phyloP scores from a whole-genome alignment of 2,797 vertebrate genomes.

The Enteromius afrohamiltoni region DNA sequence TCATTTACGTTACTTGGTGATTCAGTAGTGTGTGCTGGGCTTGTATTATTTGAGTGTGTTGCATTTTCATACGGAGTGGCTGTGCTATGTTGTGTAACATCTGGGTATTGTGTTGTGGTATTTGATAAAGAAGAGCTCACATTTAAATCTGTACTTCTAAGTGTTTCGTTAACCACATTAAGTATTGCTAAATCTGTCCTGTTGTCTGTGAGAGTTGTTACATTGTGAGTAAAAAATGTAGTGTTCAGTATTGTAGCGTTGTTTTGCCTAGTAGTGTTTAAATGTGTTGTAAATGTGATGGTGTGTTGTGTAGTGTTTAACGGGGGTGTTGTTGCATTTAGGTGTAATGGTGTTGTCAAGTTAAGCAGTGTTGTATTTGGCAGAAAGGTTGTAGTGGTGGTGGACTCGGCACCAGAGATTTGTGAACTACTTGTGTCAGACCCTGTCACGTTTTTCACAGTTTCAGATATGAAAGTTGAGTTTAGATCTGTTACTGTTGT shows the following conservation, averaged over 20 bases:
- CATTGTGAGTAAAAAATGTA: not conserved
- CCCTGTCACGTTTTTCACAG: not conserved
- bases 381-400: not conserved
- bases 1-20: constrained; percentile 16
- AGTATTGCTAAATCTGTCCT: not conserved
- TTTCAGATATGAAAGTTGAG: not conserved
- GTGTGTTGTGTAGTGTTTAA: not conserved
- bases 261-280: constrained; percentile 3
- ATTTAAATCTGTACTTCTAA: not conserved
- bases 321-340: not conserved
- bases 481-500: not conserved
- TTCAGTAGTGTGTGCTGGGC: not conserved
- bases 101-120: not conserved
- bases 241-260: not conserved
- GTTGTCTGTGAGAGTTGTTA: constrained; percentile 6
- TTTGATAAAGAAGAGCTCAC: not conserved
- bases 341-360: not conserved
- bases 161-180: constrained; percentile 2
- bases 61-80: not conserved
- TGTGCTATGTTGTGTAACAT: not conserved
- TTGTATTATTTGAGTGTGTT: not conserved
- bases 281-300: not conserved
- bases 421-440: constrained; percentile 6
- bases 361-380: not conserved
- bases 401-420: not conserved